Conservation (phyloP, 2,113 vertebrate species). For the Pygathrix nemaeus region DNA sequence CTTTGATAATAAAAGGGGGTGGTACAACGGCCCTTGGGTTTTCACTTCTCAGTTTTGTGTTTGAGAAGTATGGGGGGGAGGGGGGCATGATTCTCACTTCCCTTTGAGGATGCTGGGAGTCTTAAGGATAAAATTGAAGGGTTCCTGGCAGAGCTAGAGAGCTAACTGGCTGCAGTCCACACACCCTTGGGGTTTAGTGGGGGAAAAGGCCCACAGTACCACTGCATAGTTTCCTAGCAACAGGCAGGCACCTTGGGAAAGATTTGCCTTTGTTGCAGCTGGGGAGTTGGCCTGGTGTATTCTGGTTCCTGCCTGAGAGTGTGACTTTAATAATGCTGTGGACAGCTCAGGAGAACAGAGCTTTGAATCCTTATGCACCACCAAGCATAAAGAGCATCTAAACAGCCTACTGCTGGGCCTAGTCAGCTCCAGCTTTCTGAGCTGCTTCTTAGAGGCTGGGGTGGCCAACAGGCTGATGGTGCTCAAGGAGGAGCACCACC, state of each 20-base stretch:
- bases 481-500: not conserved
- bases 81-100: slow-evolving; percentile 29
- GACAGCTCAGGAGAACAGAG: not conserved
- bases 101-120: slow-evolving; percentile 15
- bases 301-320: slow-evolving; percentile 17
- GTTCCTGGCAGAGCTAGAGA: slow-evolving; percentile 44
- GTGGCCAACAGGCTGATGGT: not conserved
- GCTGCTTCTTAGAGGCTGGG: not conserved
- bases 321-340: not conserved
- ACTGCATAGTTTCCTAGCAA: slow-evolving; percentile 63
- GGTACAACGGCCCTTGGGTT: not conserved
- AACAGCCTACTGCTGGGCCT: not conserved
- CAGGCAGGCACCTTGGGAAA: slow-evolving; percentile 44
- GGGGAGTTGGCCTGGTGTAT: slow-evolving; percentile 14
- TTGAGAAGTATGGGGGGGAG: not conserved
- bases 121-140: slow-evolving; percentile 42
- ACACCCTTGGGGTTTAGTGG: not conserved
- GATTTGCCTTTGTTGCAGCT: slow-evolving; percentile 36
- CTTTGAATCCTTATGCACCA: slow-evolving; percentile 18
- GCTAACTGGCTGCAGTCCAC: slow-evolving; percentile 51
- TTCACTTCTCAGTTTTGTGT: slow-evolving; percentile 57
- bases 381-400: slow-evolving; percentile 10
- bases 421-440: not conserved
- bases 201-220: not conserved
- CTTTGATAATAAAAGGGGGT: slow-evolving; percentile 42